Evolutionary conservation across 2,113 vertebrate genomes (phyloP), one percentile per base, ranked within the genome.

Genomic region (Stegostoma tigrinum): DNA sequence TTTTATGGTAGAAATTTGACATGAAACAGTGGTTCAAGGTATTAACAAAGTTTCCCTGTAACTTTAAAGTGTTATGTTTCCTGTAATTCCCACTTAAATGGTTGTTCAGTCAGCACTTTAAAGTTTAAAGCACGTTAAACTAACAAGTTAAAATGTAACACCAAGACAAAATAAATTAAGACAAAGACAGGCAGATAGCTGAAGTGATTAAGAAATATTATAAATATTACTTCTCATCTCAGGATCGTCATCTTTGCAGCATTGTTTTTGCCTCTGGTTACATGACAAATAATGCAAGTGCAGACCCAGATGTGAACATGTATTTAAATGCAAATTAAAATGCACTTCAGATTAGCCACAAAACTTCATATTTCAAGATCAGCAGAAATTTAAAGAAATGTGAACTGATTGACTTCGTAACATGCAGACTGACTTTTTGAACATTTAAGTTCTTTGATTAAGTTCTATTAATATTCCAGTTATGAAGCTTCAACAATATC

Each of bases 391-490:
- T 99, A 75, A 75, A 99, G 98, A 98, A 99, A 99, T 99, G 98
- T 98, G 99, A 99, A 99, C 98, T 98, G 99, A 98, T 98, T 98
- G 98, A 99, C 99, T 99, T 99, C 99, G 98, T 97, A 98, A 98
- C 98, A 98, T 98, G 98, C 98, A 97, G 70, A 96, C 96, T 96
- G 96, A 96, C 93, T 97, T 97, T 97, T 97, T 96, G 96, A 97
- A 97, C 97, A 97, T 97, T 97, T 97, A 97, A 96, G 96, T 97
- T 91, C 96, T 96, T 96, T 96, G 97, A 97, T 98, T 97, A 97
- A 97, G 98, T 97, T 97, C 96, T 98, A 99, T 99, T 98, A 99
- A 99, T 99, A 99, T 96, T 96, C 96, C 96, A 97, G 98, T 98
- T 97, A 97, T 96, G 97, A 97, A 97, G 97, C 97, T 97, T 97